A percentile compares a stretch with the other conserved stretches of the same genome.
These are phyloP conservation scores for Cyprinodon brontotheroides DNA, from an alignment of 2,113 vertebrate species.

Conservation along the genomic window DNA sequence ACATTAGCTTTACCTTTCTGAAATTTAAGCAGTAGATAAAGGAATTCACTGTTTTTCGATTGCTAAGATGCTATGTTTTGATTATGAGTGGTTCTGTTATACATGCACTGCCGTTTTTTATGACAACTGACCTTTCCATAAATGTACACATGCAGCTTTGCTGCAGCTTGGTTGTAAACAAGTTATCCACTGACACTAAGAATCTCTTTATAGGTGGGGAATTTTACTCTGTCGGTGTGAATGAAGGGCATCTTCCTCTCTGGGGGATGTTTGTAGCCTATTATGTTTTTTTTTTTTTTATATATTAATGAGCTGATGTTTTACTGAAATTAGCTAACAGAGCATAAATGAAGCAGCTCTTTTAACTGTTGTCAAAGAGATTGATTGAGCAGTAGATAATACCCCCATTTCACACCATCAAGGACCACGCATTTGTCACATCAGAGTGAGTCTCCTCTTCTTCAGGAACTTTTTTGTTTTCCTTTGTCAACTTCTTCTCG, in stretches of 20 bases:
- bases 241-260: not conserved
- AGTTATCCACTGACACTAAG: conserved; percentile 45
- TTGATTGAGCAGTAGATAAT: not conserved
- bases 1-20: not conserved
- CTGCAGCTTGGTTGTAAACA: not conserved
- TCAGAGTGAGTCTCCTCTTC: conserved; percentile 88
- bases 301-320: conserved; percentile 33
- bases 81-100: not conserved
- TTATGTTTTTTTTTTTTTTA: conserved; percentile 1
- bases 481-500: not conserved
- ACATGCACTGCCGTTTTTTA: not conserved
- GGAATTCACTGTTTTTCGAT: not conserved
- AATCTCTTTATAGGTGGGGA: conserved; percentile 30
- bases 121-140: not conserved
- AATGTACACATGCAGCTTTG: not conserved
- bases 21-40: not conserved
- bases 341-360: conserved; percentile 16
- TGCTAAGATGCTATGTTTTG: not conserved
- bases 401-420: conserved; percentile 84
- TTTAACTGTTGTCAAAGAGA: not conserved
- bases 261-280: not conserved
- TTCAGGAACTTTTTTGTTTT: not conserved
- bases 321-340: not conserved
- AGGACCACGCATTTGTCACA: conserved; percentile 96
- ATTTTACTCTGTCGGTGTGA: not conserved